Evolutionary conservation across 2,888 invertebrate genomes (phyloP), one percentile per base, ranked within the genome.

Genomic region (Heliothis peltigera): DNA sequence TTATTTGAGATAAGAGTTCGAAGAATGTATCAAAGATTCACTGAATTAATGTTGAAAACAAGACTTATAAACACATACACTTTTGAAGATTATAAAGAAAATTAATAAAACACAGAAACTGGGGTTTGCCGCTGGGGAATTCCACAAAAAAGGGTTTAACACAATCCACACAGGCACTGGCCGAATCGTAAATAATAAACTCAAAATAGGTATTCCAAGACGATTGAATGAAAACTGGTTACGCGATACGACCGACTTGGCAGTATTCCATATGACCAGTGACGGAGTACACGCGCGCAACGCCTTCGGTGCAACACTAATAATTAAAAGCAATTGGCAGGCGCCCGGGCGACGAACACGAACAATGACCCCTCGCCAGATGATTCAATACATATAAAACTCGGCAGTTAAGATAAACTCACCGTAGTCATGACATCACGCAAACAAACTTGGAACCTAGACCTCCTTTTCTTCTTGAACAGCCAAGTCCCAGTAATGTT

Each of bases 201-300:
- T 67, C 35, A 64, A 77, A 77, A 78, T 70, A 68, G 65, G 66
- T 75, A 69, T 77, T 67, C 64, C 56, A 58, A 75, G 52, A 46
- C 39, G 51, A 59, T 47, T 81, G 79, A 80, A 80, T 79, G 82
- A 75, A 71, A 64, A 75, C 69, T 67, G 66, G 77, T 77, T 85
- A 83, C 82, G 81, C 82, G 81, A 81, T 80, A 77, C 80, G 90
- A 87, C 90, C 92, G 89, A 91, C 87, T 93, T 94, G 94, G 94
- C 94, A 92, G 70, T 84, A 82, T 87, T 92, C 94, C 94, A 94
- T 89, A 72, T 64, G 72, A 77, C 75, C 81, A 82, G 74, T 80
- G 83, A 81, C 78, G 60, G 80, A 70, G 73, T 70, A 81, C 73
- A 72, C 71, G 79, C 84, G 81, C 83, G 79, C 75, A 81, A 58